Conservation (phyloP, 1,140 invertebrate genomes). For the Acromyrmex echinatior region DNA sequence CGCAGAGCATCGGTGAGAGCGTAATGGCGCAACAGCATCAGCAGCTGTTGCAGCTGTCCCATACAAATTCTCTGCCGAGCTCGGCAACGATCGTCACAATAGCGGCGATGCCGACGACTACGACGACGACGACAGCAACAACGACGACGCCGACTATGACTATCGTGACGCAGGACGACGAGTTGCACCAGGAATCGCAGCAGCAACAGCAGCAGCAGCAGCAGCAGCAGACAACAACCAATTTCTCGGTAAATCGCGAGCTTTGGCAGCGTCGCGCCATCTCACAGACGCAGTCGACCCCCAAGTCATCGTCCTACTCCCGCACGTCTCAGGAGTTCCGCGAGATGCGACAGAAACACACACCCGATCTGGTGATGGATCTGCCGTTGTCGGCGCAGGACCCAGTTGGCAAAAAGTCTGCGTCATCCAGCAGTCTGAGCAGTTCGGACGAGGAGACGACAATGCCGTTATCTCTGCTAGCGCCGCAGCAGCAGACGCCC, state of each 20-base stretch:
- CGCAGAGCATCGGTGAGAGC: constrained; percentile 84
- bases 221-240: constrained; percentile 70
- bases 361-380: constrained; percentile 96
- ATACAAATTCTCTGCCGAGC: constrained; percentile 55
- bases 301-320: constrained; percentile 80
- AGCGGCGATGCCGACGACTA: too few species aligned
- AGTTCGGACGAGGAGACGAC: constrained; percentile 82
- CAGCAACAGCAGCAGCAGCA: too few species aligned
- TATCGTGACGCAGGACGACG: constrained; percentile 9
- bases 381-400: constrained; percentile 89
- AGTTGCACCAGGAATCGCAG: constrained; percentile 42
- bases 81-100: not conserved
- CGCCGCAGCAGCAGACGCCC: constrained; percentile 38
- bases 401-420: constrained; percentile 84
- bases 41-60: constrained; percentile 64
- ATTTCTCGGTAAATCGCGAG: constrained; percentile 87
- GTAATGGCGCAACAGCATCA: constrained; percentile 52
- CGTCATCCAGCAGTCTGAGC: constrained; percentile 83
- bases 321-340: constrained; percentile 85
- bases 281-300: constrained; percentile 86
- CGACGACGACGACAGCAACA: not conserved
- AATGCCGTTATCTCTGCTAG: constrained; percentile 57
- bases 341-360: constrained; percentile 89
- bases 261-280: constrained; percentile 89
- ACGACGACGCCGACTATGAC: constrained; percentile 22